Evolutionary conservation across 2,888 invertebrate genomes (phyloP).

Genomic region (Pheosia tremula): DNA sequence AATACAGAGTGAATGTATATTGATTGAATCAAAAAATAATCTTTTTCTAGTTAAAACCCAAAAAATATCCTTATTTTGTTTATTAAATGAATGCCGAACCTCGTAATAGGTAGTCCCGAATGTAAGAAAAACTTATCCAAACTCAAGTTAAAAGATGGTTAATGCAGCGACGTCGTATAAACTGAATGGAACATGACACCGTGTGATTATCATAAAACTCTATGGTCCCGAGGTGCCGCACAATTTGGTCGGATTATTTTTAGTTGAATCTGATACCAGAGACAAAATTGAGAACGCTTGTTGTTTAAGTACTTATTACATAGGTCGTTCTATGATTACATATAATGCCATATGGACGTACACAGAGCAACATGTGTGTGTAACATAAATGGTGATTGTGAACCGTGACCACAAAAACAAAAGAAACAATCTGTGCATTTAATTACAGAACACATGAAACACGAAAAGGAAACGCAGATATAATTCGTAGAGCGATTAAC

Average conservation of each 20-base stretch:
- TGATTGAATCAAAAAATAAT: too few relatives aligned
- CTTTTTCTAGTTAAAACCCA: too few relatives aligned
- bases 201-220: slow-evolving; percentile 26
- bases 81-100: too few relatives aligned
- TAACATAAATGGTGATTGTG: too few relatives aligned
- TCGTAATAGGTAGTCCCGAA: background rate
- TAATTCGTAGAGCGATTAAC: slow-evolving; percentile 34
- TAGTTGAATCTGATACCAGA: slow-evolving; percentile 22
- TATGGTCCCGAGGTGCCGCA: slow-evolving; percentile 18
- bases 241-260: slow-evolving; percentile 30
- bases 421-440: background rate
- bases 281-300: background rate
- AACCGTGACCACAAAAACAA: background rate
- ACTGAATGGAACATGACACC: slow-evolving; percentile 17
- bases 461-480: slow-evolving; percentile 10
- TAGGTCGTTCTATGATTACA: too few relatives aligned
- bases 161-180: background rate
- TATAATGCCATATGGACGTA: too few relatives aligned
- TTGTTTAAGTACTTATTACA: background rate
- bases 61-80: too few relatives aligned
- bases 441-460: slow-evolving; percentile 6
- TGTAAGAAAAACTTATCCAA: background rate
- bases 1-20: too few relatives aligned
- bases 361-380: too few relatives aligned
- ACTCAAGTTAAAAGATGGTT: background rate